These are phyloP conservation scores for Polypterus bichir DNA, from an alignment of 2,113 vertebrate genomes.

Conservation along the genomic window DNA sequence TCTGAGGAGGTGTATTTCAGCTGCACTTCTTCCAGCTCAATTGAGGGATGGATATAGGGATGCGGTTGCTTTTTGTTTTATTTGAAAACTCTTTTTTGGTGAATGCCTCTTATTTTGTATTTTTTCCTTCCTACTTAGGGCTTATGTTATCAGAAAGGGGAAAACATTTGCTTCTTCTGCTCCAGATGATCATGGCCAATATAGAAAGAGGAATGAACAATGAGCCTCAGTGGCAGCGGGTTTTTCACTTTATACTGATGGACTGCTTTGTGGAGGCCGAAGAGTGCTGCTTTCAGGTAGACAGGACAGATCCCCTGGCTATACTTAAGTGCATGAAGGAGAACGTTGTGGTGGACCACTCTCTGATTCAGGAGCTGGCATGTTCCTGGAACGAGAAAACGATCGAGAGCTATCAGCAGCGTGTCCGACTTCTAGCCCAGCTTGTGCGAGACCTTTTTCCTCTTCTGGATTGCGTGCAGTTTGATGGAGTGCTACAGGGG, in stretches of 20 bases:
- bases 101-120: no score
- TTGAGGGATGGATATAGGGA: no score
- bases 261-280: conserved; percentile 28
- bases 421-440: conserved; percentile 25
- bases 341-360: conserved; percentile 14
- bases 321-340: conserved; percentile 19
- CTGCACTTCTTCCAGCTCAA: no score
- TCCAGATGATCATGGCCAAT: conserved; percentile 21
- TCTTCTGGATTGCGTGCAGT: conserved; percentile 10
- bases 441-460: conserved; percentile 28
- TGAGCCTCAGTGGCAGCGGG: conserved; percentile 15
- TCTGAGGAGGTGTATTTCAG: no score
- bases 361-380: conserved; percentile 25
- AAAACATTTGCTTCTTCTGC: conserved; percentile 23
- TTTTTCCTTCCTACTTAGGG: conserved; percentile 13
- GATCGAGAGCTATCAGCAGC: conserved; percentile 19
- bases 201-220: conserved; percentile 10
- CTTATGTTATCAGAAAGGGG: conserved; percentile 28
- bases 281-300: conserved; percentile 21
- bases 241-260: conserved; percentile 29
- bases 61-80: no score
- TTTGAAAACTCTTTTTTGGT: no score
- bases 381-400: conserved; percentile 25
- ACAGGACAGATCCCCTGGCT: not conserved
- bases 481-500: conserved; percentile 14